Evolutionary conservation across 1,140 invertebrate species (phyloP).

Genomic region (Tetramorium parvispinum): DNA sequence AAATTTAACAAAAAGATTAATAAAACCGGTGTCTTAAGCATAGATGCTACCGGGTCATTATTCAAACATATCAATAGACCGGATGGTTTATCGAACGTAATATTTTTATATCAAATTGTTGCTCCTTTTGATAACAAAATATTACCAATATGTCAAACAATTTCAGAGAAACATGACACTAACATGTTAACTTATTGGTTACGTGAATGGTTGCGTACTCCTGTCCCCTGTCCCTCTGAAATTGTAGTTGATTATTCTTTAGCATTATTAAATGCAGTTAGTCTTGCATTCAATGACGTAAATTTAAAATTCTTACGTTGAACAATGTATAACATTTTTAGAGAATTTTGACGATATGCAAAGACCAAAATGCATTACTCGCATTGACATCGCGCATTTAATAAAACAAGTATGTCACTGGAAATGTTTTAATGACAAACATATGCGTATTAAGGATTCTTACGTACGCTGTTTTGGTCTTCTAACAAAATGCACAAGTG

Average conservation of each 20-base stretch:
- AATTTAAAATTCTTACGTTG: no score
- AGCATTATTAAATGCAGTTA: neutral
- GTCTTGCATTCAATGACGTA: neutral
- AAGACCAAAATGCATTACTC: no score
- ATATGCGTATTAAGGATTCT: no score
- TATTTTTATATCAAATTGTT: neutral
- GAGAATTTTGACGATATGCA: no score
- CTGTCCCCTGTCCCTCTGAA: neutral
- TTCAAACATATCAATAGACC: neutral
- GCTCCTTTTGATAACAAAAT: neutral
- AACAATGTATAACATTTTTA: no score
- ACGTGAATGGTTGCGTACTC: neutral
- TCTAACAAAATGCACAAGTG: no score
- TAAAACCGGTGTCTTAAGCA: neutral
- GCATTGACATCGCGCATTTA: no score
- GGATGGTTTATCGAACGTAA: neutral
- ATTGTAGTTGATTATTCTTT: neutral
- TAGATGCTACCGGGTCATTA: neutral
- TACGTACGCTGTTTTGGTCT: no score
- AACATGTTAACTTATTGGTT: neutral
- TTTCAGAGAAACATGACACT: neutral
- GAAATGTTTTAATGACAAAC: no score
- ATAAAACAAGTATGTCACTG: no score
- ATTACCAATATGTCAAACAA: neutral
- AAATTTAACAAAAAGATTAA: neutral